Evolutionary conservation across 2,113 vertebrate genomes (phyloP).

Genomic region (Misgurnus anguillicaudatus): DNA sequence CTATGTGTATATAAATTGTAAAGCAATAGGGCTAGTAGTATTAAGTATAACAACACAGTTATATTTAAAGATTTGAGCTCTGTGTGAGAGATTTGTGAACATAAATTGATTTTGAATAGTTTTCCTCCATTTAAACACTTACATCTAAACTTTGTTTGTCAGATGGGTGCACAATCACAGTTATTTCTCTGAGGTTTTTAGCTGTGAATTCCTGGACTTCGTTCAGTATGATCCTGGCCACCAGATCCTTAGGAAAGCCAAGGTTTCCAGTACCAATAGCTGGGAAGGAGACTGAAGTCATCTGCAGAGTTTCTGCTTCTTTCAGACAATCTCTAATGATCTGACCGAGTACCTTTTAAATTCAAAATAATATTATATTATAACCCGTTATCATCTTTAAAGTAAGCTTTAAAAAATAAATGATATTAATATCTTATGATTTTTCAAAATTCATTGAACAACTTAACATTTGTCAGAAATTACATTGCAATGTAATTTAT

Average conservation of each 20-base stretch:
- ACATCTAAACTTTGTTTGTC: conserved; percentile 61
- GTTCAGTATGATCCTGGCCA: conserved; percentile 76
- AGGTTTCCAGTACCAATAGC: conserved; percentile 87
- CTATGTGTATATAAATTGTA: too few species aligned
- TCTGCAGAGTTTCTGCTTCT: conserved; percentile 66
- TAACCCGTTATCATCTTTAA: not conserved
- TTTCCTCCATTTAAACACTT: not conserved
- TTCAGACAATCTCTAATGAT: conserved; percentile 75
- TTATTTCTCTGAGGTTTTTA: conserved; percentile 73
- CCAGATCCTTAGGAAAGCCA: conserved; percentile 75
- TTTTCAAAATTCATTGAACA: too few species aligned
- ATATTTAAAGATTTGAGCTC: too few species aligned
- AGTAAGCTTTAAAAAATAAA: not conserved
- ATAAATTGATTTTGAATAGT: not conserved
- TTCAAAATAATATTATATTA: not conserved
- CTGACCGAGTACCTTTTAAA: conserved; percentile 62
- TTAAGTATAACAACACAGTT: too few species aligned
- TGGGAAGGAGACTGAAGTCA: conserved; percentile 81
- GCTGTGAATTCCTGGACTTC: conserved; percentile 65
- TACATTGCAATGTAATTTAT: too few species aligned
- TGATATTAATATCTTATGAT: not conserved
- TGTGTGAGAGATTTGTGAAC: too few species aligned
- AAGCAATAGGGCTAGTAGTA: too few species aligned
- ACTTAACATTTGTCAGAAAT: too few species aligned
- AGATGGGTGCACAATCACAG: conserved; percentile 76